Evolutionary conservation across 2,888 invertebrate genomes (phyloP).

Genomic region (Phalangium opilio): DNA sequence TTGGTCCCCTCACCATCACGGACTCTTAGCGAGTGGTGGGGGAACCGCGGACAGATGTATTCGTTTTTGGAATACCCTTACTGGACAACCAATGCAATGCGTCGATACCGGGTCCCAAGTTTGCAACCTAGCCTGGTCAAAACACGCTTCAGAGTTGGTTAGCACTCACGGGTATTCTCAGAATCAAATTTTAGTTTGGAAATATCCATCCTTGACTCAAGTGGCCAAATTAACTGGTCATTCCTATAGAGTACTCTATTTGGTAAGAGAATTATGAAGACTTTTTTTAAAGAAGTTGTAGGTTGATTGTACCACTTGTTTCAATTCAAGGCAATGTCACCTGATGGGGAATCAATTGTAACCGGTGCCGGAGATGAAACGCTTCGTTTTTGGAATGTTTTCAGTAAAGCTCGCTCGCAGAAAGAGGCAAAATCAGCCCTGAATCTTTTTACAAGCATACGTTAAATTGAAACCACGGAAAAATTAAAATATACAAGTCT

Average conservation of each 20-base stretch:
- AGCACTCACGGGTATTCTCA: constrained; percentile 98
- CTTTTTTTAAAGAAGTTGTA: too few relatives aligned
- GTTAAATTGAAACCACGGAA: constrained; percentile 41
- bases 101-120: constrained; percentile 97
- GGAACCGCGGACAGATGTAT: constrained; percentile 97
- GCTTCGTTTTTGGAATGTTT: constrained; percentile 95
- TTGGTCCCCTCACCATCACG: constrained; percentile 98
- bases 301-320: too few relatives aligned
- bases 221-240: constrained; percentile 95
- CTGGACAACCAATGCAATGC: constrained; percentile 94
- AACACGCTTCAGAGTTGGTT: constrained; percentile 92
- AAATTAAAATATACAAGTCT: background rate
- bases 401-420: constrained; percentile 88
- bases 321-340: constrained; percentile 61
- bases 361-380: constrained; percentile 99
- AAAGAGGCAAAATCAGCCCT: constrained; percentile 85
- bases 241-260: constrained; percentile 83
- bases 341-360: constrained; percentile 96
- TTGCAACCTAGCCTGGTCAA: constrained; percentile 97
- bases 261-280: constrained; percentile 36
- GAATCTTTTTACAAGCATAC: constrained; percentile 77
- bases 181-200: constrained; percentile 98
- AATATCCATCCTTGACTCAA: constrained; percentile 90
- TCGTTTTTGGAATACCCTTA: constrained; percentile 95
- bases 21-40: constrained; percentile 88